Conservation (phyloP, 2,797 vertebrate genomes). For the Hippoglossus hippoglossus region DNA sequence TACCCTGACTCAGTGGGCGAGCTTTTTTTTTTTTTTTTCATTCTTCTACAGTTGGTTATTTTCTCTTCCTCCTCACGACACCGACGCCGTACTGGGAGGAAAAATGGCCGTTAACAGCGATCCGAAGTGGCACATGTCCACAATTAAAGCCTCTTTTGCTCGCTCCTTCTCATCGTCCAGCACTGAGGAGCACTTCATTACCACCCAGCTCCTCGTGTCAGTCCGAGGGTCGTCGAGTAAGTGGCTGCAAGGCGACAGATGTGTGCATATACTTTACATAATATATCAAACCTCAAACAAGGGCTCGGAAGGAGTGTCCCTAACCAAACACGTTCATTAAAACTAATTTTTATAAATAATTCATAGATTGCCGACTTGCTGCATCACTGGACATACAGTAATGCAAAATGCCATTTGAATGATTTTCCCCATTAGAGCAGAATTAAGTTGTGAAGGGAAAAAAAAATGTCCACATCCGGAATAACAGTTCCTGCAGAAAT, state of each 20-base stretch:
- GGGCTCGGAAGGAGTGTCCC: neutral
- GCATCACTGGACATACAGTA: neutral
- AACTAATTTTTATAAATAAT: neutral
- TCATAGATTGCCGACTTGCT: neutral
- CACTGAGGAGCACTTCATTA: constrained; percentile 69
- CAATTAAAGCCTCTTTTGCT: constrained; percentile 60
- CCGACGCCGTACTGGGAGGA: constrained; percentile 30
- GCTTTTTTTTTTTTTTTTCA: neutral
- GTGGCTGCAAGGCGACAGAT: constrained; percentile 25
- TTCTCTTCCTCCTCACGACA: constrained; percentile 24
- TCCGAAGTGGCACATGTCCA: constrained; percentile 44
- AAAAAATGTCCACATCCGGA: constrained; percentile 11
- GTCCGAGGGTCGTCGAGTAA: constrained; percentile 18
- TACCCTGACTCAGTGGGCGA: neutral
- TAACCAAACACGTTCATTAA: constrained; percentile 15
- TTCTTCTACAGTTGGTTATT: constrained; percentile 15
- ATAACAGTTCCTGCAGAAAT: constrained; percentile 34
- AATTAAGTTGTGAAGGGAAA: constrained; percentile 11
- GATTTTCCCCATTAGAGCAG: neutral
- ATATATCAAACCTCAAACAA: constrained; percentile 3
- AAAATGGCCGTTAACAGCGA: constrained; percentile 49
- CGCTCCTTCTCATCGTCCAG: constrained; percentile 37
- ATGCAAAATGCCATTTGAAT: constrained; percentile 2
- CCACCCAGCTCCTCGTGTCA: constrained; percentile 42
- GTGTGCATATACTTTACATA: neutral